Base-by-base conservation (phyloP, 2,888 invertebrate species). In the Scaptomyza tumidula region DNA sequence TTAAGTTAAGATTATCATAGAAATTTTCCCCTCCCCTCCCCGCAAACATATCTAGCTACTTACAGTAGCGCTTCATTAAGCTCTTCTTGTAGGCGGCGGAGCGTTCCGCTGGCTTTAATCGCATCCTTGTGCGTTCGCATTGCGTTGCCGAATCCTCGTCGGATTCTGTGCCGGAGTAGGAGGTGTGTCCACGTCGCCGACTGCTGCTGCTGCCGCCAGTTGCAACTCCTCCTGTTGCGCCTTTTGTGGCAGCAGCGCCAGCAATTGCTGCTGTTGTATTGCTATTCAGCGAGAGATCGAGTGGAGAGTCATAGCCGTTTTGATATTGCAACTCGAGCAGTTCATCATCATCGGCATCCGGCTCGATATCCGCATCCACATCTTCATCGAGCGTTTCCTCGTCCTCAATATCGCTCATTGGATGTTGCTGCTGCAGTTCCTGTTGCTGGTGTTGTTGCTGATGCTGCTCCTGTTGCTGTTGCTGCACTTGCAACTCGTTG, bases 21-120 rank as follows among this genome's bases (percentile, higher is more conserved):
- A 35, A 3, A 35, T n/a, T 37, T 37, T 37, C 35, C 13, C 35
- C 7, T 6, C n/a, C 4, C 24, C 35, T 13, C 35, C 7, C n/a
- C n/a, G 24, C 24, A 37, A n/a, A 33, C 10, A 1, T 33, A 10
- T 3, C 3, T 39, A 14, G 39, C 41, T 16, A 41, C 98, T 98
- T 95, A 98, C 98, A 95, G 93, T 97, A 98, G 95, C 98, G 94
- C 93, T 96, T 96, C 95, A 98, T 97, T 89, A 98, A 95, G 90
- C 95, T 97, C 93, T 98, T 98, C 94, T 98, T 98, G 94, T 97
- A 97, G 52, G 97, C 96, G 24, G 91, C 90, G 14, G 86, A 88
- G 24, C 91, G 82, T 59, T 90, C 91, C 46, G 91, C 91, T 16
- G 90, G 89, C 75, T 91, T 91, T 7, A 90, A 62, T 6, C 84